Evolutionary conservation across 2,888 invertebrate species (phyloP), one percentile per base, ranked within the genome.

Genomic region (Mayetiola destructor): DNA sequence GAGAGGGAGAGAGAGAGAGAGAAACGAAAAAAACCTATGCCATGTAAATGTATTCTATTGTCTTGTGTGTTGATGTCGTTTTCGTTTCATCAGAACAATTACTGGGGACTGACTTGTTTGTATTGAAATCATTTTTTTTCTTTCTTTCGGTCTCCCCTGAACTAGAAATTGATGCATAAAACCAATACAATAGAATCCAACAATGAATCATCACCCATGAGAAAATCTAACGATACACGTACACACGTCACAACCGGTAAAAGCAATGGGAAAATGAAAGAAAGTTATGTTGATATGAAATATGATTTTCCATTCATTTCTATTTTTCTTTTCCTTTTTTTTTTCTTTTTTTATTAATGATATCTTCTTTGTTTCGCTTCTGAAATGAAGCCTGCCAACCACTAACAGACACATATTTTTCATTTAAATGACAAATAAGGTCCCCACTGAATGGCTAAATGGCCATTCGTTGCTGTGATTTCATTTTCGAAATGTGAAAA

Each of bases 21-120:
- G n/a, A n/a, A n/a, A 27, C 29, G 48, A n/a, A 16, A 39, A n/a
- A 42, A 23, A 23, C n/a, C 12, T 39, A 18, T 10, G 4, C 8
- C 16, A 23, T 48, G 27, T 48, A 48, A n/a, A 48, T n/a, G 48
- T 48, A 27, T 48, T 48, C n/a, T 27, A 48, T 48, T 48, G 29
- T 48, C 27, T 48, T 48, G 27, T 27, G 14, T 48, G 23, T 48
- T 5, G 27, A 27, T 27, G 48, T 48, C 48, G 29, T 27, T 48
- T 23, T 48, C 48, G 18, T 27, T 48, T 48, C 27, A 48, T 48
- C 27, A 48, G n/a, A 48, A 48, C 27, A 48, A 48, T 48, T 48
- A 27, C 48, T 27, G 27, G 27, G 48, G 48, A 21, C 21, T 10
- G 21, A 21, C 40, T 21, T n/a, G 18, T 39, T 39, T 39, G 39